Evolutionary conservation across 2,888 invertebrate genomes (phyloP).

Genomic region (Hydropsyche betteni): DNA sequence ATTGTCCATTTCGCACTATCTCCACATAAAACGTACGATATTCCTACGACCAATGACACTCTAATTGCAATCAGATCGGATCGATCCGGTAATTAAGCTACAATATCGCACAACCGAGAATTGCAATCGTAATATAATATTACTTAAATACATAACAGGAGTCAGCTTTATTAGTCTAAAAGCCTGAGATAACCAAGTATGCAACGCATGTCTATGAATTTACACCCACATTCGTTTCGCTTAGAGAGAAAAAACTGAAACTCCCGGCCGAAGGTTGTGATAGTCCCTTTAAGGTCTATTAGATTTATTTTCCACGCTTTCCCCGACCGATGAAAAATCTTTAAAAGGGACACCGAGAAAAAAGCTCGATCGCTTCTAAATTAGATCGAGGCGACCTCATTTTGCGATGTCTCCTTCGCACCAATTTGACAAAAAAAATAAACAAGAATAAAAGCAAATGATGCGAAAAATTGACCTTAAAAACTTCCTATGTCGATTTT

Average conservation of each 20-base stretch:
- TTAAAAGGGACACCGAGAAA: background rate
- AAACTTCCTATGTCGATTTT: constrained; percentile 18
- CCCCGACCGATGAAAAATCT: constrained; percentile 9
- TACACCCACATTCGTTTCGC: constrained; percentile 6
- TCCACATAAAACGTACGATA: background rate
- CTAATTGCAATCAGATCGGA: too few species aligned
- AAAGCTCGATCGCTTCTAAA: constrained; percentile 14
- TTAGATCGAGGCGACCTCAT: constrained; percentile 30
- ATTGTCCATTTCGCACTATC: constrained; percentile 23
- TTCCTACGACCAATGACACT: background rate
- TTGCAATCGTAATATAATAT: too few species aligned
- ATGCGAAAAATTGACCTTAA: constrained; percentile 29
- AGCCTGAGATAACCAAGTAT: background rate
- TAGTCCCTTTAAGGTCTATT: constrained; percentile 18
- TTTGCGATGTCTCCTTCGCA: constrained; percentile 13
- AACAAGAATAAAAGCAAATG: constrained; percentile 25
- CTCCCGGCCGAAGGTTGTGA: background rate
- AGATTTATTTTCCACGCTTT: constrained; percentile 19
- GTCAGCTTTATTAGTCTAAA: background rate
- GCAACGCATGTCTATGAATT: too few species aligned
- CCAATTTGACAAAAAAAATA: constrained; percentile 21
- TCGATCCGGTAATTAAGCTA: too few species aligned
- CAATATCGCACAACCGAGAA: too few species aligned
- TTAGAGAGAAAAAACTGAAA: background rate
- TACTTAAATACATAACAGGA: too few species aligned